A percentile compares a stretch with the other conserved stretches of the same genome.
phyloP scores from a whole-genome alignment of 1,140 invertebrate species.

The Elysia chlorotica region DNA sequence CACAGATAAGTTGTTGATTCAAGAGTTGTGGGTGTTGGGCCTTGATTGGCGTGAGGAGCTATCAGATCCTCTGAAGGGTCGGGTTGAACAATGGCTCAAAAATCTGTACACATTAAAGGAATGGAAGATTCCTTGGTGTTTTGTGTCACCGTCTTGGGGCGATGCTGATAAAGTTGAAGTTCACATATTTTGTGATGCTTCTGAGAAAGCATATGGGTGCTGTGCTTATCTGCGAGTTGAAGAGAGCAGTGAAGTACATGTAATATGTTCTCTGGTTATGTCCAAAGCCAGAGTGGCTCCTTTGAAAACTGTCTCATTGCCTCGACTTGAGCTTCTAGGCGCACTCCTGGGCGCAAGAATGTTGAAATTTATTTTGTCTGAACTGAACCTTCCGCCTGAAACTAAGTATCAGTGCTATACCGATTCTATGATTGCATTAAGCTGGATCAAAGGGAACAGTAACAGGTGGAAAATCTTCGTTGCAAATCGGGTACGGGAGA shows the following conservation, averaged over 20 bases:
- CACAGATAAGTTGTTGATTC: not conserved
- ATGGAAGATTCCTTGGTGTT: not conserved
- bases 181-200: not conserved
- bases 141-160: not conserved
- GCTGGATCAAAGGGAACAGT: not conserved
- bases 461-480: conserved; percentile 7
- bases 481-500: not conserved
- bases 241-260: too few species aligned
- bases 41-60: not conserved
- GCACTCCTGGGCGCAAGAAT: not conserved
- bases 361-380: not conserved
- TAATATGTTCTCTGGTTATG: not conserved
- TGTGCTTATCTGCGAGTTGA: not conserved
- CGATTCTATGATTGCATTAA: not conserved
- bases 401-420: not conserved
- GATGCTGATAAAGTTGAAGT: not conserved
- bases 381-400: not conserved
- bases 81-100: not conserved
- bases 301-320: not conserved
- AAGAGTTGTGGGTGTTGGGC: not conserved
- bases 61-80: not conserved
- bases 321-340: not conserved
- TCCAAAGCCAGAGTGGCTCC: not conserved
- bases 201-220: not conserved
- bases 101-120: not conserved